Evolutionary conservation across 2,888 invertebrate genomes (phyloP), one percentile per base, ranked within the genome.

Genomic region (Idaea biselata): DNA sequence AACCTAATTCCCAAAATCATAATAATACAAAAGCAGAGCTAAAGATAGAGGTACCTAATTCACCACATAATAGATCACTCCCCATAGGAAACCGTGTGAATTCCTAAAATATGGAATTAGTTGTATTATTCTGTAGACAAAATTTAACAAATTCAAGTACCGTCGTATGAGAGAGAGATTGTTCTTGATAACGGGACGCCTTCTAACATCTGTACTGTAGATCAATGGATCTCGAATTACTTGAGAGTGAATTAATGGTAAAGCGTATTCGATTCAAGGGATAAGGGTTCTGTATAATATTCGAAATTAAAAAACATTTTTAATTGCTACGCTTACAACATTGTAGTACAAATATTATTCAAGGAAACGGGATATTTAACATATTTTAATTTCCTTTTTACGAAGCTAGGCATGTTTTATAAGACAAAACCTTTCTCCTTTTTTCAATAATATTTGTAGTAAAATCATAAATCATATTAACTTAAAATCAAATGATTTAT

Each of bases 211-310:
- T 90, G 89, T 86, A 83, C 70, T 74, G 72, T 81, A 75, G 75
- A 86, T 87, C 89, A 91, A 18, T 87, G 76, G 78, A 75, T 79
- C 83, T 89, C 85, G 82, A 86, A 89, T 91, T 88, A 87, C 88
- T 84, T 71, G 66, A 86, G 82, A 44, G 11, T 8, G 44, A 44
- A 44, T 44, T 1, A 44, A 44, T 44, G 44, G 44, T 44, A 14
- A 44, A 44, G 44, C 44, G 44, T 44, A 11, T 44, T 44, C 44
- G 11, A 11, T 44, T 44, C 14, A 3, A 11, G 2, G 44, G 1
- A 44, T 44, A 44, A 44, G 11, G 44, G 44, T 44, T 11, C 44
- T 11, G 44, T 44, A 44, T 8, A 14, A 44, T 44, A 44, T 44
- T 44, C 6, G 32, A 11, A 14, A 44, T 44, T 11, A 8, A 44